These are phyloP conservation scores for Spodoptera littoralis DNA, from an alignment of 2,888 invertebrate species.

Conservation along the genomic window DNA sequence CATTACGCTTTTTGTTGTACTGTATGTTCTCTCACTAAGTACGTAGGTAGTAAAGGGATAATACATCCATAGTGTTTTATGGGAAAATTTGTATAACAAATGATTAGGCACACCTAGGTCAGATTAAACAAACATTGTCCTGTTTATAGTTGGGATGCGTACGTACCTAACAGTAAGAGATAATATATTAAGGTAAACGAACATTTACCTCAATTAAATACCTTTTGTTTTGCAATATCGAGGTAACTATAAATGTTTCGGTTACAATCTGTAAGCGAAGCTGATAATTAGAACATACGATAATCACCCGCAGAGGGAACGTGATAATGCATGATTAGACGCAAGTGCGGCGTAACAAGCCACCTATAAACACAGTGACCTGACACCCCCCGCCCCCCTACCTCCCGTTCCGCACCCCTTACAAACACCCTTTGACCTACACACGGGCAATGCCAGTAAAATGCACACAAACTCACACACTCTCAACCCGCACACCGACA, in stretches of 20 bases:
- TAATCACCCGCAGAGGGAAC: slow-evolving; percentile 52
- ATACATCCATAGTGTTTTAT: not conserved
- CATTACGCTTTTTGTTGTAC: not conserved
- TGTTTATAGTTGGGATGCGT: slow-evolving; percentile 25
- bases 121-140: slow-evolving; percentile 21
- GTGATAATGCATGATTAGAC: slow-evolving; percentile 73
- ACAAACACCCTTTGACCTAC: slow-evolving; percentile 67
- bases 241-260: slow-evolving; percentile 6
- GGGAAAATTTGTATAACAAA: slow-evolving; percentile 9
- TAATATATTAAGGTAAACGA: slow-evolving; percentile 34
- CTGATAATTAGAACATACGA: slow-evolving; percentile 47
- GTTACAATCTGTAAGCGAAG: slow-evolving; percentile 13
- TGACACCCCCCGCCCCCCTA: slow-evolving; percentile 62
- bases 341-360: slow-evolving; percentile 66
- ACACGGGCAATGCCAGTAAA: slow-evolving; percentile 59
- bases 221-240: slow-evolving; percentile 9
- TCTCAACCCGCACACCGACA: slow-evolving; percentile 39
- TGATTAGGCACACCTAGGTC: slow-evolving; percentile 9
- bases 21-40: not conserved
- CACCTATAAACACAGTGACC: slow-evolving; percentile 85
- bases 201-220: slow-evolving; percentile 38
- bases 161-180: slow-evolving; percentile 5
- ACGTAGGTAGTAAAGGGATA: not conserved
- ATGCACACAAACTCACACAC: slow-evolving; percentile 54
- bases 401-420: slow-evolving; percentile 46